Conservation (phyloP, 2,113 vertebrate species). For the Lamprotornis superbus region DNA sequence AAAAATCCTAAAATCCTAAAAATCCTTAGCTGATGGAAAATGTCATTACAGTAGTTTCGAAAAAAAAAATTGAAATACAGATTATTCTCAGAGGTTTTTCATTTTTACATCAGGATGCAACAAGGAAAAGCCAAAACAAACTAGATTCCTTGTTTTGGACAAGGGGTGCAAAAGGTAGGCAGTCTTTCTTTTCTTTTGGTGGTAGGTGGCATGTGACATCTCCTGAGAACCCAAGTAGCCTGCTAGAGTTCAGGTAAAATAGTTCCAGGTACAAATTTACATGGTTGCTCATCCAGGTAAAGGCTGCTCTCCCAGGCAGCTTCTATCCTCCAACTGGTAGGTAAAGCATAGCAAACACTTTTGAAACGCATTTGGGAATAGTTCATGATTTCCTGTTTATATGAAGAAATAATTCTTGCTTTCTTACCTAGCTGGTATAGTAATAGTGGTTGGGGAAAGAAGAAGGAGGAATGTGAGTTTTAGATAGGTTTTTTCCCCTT, state of each 20-base stretch:
- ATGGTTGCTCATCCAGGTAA: neutral
- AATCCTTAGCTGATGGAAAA: neutral
- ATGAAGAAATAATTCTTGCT: neutral
- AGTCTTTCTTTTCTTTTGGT: neutral
- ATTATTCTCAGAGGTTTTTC: neutral
- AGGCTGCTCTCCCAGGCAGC: neutral
- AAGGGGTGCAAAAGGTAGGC: neutral
- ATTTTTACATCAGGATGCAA: neutral
- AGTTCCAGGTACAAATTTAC: neutral
- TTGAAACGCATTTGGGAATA: neutral
- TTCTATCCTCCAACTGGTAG: neutral
- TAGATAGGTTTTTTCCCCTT: neutral
- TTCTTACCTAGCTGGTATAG: neutral
- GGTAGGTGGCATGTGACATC: fast-evolving
- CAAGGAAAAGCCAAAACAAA: neutral
- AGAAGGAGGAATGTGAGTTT: neutral
- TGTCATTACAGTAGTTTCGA: neutral
- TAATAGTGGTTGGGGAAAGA: neutral
- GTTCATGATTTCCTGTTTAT: neutral
- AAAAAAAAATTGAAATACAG: neutral
- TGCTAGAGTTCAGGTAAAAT: neutral
- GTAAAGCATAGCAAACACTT: neutral
- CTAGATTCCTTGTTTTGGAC: neutral
- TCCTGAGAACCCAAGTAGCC: neutral
- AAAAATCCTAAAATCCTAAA: neutral